phyloP scores from a whole-genome alignment of 2,113 vertebrate genomes.

The Macrotis lagotis region DNA sequence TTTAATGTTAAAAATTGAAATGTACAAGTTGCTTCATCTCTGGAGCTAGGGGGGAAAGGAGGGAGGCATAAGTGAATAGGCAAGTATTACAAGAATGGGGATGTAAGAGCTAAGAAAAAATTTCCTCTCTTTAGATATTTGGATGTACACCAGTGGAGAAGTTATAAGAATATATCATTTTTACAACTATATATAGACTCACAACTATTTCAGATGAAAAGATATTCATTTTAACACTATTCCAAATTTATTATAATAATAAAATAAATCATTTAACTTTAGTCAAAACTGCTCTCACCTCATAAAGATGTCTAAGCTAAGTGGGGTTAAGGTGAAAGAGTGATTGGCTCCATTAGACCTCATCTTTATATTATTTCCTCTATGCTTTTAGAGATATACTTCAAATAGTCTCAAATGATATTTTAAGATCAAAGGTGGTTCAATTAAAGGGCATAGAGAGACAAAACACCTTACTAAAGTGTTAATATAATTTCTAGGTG shows the following conservation, averaged over 20 bases:
- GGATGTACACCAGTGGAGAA: neutral
- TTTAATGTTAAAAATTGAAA: too few relatives aligned
- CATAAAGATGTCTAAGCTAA: neutral
- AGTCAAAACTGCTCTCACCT: neutral
- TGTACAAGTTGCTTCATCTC: neutral
- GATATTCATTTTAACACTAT: neutral
- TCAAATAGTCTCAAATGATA: neutral
- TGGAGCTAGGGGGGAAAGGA: neutral
- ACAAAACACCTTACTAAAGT: neutral
- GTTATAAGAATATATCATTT: neutral
- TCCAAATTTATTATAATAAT: neutral
- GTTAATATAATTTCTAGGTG: neutral
- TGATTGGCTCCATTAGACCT: neutral
- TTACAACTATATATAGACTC: neutral
- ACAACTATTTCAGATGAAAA: neutral
- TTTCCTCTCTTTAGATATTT: neutral
- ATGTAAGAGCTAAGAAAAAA: neutral
- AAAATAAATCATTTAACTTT: neutral
- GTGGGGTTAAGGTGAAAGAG: neutral
- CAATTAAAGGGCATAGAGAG: neutral
- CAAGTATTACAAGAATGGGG: neutral
- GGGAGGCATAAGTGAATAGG: neutral
- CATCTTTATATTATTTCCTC: neutral
- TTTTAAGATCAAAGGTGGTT: neutral
- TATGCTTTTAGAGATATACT: neutral